phyloP scores from a whole-genome alignment of 2,888 invertebrate genomes.

The Folsomia manolachei region DNA sequence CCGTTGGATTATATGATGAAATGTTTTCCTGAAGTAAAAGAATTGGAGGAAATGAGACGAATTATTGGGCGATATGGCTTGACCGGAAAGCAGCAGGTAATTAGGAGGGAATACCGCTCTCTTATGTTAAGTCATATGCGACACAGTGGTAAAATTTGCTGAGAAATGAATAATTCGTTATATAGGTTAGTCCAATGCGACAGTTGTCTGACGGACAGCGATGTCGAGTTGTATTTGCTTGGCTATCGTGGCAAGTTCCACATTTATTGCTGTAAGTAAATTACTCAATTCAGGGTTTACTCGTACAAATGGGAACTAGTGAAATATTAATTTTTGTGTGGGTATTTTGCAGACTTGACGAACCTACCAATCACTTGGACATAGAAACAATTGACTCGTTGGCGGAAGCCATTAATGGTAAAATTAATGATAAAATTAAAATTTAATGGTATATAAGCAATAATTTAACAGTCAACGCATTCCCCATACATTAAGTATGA shows the following conservation, averaged over 20 bases:
- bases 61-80: conserved; percentile 97
- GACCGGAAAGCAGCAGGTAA: conserved; percentile 90
- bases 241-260: conserved; percentile 95
- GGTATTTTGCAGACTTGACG: conserved; percentile 54
- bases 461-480: too few species aligned
- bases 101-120: too few species aligned
- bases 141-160: neutral
- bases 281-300: too few species aligned
- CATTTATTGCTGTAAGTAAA: conserved; percentile 66
- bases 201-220: conserved; percentile 96
- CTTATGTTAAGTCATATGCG: too few species aligned
- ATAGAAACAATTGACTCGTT: conserved; percentile 98
- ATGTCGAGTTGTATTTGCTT: conserved; percentile 97
- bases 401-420: conserved; percentile 91
- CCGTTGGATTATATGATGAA: conserved; percentile 99
- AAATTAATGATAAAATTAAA: too few species aligned
- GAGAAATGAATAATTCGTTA: neutral
- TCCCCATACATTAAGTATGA: too few species aligned
- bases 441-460: too few species aligned
- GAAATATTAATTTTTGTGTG: neutral
- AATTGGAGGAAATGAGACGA: conserved; percentile 97
- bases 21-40: conserved; percentile 92
- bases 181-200: conserved; percentile 90
- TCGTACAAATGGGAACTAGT: conserved; percentile 55
- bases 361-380: conserved; percentile 64